phyloP scores from a whole-genome alignment of 2,113 vertebrate genomes.

The Etheostoma cragini region DNA sequence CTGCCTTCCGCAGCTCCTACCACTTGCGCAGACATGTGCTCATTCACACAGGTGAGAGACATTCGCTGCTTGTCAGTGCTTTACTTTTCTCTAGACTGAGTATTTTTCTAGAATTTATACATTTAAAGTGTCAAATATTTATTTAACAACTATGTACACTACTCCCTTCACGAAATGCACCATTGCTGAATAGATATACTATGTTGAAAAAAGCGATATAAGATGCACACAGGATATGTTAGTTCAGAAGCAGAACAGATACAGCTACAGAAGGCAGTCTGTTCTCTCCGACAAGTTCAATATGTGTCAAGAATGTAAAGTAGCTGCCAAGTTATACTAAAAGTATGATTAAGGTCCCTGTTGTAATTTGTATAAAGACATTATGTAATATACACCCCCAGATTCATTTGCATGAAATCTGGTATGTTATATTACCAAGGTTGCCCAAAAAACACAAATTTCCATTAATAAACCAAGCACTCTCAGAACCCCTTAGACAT shows the following conservation, averaged over 20 bases:
- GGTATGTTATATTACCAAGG: neutral
- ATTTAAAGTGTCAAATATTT: neutral
- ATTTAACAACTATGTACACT: neutral
- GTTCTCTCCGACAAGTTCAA: neutral
- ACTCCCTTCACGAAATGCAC: neutral
- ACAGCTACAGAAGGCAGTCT: neutral
- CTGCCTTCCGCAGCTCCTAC: conserved; percentile 98
- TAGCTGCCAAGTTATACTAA: neutral
- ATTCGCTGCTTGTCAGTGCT: conserved; percentile 54
- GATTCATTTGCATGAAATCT: neutral
- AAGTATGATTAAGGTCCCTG: neutral
- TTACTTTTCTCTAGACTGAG: neutral
- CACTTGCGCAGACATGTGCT: conserved; percentile 98
- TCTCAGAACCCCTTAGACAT: neutral
- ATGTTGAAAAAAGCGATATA: neutral
- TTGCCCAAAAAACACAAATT: neutral
- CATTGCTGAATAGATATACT: neutral
- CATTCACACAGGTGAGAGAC: conserved; percentile 92
- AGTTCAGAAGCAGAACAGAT: neutral
- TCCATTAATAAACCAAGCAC: neutral
- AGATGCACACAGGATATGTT: neutral
- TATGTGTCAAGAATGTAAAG: neutral
- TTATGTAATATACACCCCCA: neutral
- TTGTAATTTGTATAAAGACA: neutral
- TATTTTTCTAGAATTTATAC: neutral